These are phyloP conservation scores for Donacobius atricapilla DNA, from an alignment of 2,113 vertebrate species.

Conservation along the genomic window DNA sequence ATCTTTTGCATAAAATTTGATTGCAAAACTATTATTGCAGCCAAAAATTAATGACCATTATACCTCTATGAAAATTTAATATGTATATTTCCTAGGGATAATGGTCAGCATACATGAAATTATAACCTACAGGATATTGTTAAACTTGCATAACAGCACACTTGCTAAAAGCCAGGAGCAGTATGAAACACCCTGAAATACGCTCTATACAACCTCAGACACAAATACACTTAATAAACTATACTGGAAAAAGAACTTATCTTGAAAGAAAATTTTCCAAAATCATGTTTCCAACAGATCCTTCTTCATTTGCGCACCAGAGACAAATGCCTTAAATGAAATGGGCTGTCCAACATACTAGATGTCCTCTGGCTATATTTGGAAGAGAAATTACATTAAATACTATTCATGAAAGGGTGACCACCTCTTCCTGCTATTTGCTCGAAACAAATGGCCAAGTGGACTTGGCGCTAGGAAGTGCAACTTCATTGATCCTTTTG, in stretches of 20 bases:
- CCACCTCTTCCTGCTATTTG: background rate
- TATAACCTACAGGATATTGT: background rate
- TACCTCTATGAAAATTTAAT: background rate
- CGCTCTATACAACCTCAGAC: background rate
- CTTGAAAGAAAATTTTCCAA: background rate
- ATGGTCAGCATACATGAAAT: background rate
- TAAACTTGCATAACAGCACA: background rate
- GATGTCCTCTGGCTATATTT: background rate
- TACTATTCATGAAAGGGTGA: background rate
- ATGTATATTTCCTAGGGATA: background rate
- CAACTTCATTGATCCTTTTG: background rate
- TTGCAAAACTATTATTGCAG: background rate
- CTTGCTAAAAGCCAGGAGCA: background rate
- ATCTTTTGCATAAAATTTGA: background rate
- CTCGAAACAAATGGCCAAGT: background rate
- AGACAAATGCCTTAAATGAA: background rate
- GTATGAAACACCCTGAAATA: background rate
- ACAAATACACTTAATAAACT: background rate
- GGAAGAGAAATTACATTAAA: background rate
- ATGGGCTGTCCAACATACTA: background rate
- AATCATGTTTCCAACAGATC: background rate
- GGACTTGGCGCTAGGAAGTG: background rate
- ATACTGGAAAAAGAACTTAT: background rate
- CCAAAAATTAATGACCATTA: background rate
- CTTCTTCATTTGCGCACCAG: background rate